These are phyloP conservation scores for Actias luna DNA, from an alignment of 2,888 invertebrate species.

Conservation along the genomic window DNA sequence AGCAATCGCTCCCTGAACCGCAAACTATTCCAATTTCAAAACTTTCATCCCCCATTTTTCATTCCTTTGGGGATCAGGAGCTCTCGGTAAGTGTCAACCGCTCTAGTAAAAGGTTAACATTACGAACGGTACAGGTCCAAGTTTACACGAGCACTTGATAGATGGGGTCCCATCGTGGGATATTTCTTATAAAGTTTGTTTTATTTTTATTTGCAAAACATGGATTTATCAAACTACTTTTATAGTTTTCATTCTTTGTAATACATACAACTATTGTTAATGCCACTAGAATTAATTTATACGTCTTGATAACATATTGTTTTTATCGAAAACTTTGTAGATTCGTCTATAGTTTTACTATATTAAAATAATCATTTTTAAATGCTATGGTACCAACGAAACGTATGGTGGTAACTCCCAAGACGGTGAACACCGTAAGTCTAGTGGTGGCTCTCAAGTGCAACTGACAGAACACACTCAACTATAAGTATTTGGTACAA, in stretches of 20 bases:
- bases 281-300: background rate
- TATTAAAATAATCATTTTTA: no score
- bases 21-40: conserved; percentile 60
- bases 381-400: no score
- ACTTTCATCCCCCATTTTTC: conserved; percentile 56
- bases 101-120: conserved; percentile 34
- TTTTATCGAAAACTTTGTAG: background rate
- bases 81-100: conserved; percentile 35
- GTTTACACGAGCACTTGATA: conserved; percentile 21
- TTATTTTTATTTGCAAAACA: background rate
- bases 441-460: no score
- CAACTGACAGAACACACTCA: no score
- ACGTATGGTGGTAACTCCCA: no score
- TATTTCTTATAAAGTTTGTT: conserved; percentile 14
- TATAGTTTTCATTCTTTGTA: background rate
- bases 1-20: conserved; percentile 19
- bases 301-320: background rate
- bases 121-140: conserved; percentile 22
- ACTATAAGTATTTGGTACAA: no score
- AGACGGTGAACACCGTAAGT: no score
- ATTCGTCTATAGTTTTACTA: no score
- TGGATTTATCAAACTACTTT: conserved; percentile 3
- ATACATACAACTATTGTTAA: background rate
- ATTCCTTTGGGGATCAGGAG: conserved; percentile 50
- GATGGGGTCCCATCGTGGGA: conserved; percentile 17